phyloP scores from a whole-genome alignment of 92 coral and sea anemone species.

The Epizoanthus stellaris region DNA sequence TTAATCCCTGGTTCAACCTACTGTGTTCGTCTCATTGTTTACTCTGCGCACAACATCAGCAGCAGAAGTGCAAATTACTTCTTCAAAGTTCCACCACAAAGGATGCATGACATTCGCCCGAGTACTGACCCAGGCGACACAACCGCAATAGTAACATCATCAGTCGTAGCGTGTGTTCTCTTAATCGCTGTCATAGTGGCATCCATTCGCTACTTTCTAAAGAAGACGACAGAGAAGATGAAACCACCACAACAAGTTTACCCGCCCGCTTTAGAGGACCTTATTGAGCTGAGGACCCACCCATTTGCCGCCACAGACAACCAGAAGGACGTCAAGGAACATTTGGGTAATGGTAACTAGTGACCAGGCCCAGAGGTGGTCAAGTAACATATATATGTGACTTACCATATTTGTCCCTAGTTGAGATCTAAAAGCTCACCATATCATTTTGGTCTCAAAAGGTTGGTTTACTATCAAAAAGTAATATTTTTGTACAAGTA shows the following conservation, averaged over 20 bases:
- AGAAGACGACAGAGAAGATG: not conserved
- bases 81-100: not conserved
- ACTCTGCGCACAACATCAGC: not conserved
- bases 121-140: too few relatives aligned
- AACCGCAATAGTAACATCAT: not conserved
- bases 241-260: slow-evolving; percentile 8
- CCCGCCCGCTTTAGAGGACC: slow-evolving; percentile 54
- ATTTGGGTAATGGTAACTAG: not conserved
- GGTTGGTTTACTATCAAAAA: too few relatives aligned
- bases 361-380: too few relatives aligned
- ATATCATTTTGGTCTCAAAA: too few relatives aligned
- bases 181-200: not conserved
- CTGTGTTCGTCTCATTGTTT: not conserved
- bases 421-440: too few relatives aligned
- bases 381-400: too few relatives aligned
- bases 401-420: too few relatives aligned
- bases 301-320: not conserved
- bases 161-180: not conserved
- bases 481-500: too few relatives aligned
- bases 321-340: slow-evolving; percentile 14
- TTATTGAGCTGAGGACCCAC: slow-evolving; percentile 67
- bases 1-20: slow-evolving; percentile 5
- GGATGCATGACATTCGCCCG: not conserved
- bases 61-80: not conserved
- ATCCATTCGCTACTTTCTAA: not conserved